phyloP scores from a whole-genome alignment of 2,113 vertebrate genomes.

The Carollia perspicillata region DNA sequence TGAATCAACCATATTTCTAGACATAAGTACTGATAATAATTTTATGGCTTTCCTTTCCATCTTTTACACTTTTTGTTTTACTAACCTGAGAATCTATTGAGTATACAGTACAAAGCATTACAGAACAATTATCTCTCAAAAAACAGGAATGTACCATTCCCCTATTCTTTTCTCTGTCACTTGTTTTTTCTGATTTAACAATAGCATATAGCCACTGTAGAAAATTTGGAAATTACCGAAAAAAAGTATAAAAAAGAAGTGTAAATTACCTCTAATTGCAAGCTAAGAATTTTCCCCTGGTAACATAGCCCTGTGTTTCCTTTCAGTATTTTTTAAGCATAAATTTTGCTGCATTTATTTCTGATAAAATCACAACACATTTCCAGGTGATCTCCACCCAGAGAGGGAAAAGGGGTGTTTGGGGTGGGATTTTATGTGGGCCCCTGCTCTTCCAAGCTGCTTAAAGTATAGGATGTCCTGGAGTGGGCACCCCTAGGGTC shows the following conservation, averaged over 20 bases:
- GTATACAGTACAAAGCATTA: conserved; percentile 15
- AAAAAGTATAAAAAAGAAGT: conserved; percentile 50
- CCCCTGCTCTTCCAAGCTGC: background rate
- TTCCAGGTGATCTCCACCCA: background rate
- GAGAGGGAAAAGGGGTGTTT: background rate
- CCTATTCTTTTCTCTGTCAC: conserved; percentile 22
- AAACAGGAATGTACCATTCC: background rate
- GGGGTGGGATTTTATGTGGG: background rate
- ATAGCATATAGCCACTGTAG: conserved; percentile 19
- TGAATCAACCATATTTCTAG: background rate
- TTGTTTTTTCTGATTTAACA: conserved; percentile 31
- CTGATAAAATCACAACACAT: conserved; percentile 45
- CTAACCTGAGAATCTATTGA: conserved; percentile 49
- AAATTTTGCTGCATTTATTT: conserved; percentile 14
- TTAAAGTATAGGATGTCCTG: background rate
- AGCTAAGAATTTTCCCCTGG: conserved; percentile 22
- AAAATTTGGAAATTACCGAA: conserved; percentile 56
- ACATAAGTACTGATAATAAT: conserved; percentile 29
- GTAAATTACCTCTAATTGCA: conserved; percentile 55
- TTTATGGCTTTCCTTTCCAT: background rate
- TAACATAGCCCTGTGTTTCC: background rate
- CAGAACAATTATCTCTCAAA: conserved; percentile 50
- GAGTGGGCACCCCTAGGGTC: background rate
- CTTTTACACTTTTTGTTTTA: conserved; percentile 47
- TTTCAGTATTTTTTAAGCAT: conserved; percentile 22